Conservation (phyloP, 2,113 vertebrate species). For the Craseonycteris thonglongyai region DNA sequence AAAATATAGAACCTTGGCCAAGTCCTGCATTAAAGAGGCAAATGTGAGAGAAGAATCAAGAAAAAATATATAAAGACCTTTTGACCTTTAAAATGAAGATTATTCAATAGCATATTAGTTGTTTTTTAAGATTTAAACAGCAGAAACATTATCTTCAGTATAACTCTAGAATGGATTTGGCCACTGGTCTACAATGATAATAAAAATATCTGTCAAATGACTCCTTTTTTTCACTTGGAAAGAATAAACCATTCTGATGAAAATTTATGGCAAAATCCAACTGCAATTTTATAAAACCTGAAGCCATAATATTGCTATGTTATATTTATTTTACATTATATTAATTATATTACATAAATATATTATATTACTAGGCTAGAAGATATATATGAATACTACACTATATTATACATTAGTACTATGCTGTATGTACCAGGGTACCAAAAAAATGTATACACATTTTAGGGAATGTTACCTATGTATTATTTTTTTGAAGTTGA, state of each 20-base stretch:
- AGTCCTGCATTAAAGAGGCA: not conserved
- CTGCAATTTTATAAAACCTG: constrained; percentile 3
- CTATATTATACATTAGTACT: not conserved
- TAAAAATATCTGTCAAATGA: not conserved
- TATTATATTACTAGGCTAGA: not conserved
- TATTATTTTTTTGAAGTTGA: no score
- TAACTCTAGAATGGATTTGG: not conserved
- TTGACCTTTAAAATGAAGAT: not conserved
- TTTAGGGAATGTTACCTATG: no score
- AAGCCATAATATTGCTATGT: not conserved
- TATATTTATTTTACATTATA: not conserved
- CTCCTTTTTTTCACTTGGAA: not conserved
- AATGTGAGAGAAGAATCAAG: not conserved
- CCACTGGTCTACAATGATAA: not conserved
- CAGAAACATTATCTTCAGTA: not conserved
- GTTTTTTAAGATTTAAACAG: not conserved
- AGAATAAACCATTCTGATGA: not conserved
- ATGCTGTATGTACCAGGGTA: no score
- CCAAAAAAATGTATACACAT: no score
- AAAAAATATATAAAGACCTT: not conserved
- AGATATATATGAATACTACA: not conserved
- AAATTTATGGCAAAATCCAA: not conserved
- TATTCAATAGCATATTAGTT: not conserved
- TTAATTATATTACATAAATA: no score
- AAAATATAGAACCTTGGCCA: not conserved